phyloP scores from a whole-genome alignment of 2,797 vertebrate genomes.

The Pyrocephalus nanus region DNA sequence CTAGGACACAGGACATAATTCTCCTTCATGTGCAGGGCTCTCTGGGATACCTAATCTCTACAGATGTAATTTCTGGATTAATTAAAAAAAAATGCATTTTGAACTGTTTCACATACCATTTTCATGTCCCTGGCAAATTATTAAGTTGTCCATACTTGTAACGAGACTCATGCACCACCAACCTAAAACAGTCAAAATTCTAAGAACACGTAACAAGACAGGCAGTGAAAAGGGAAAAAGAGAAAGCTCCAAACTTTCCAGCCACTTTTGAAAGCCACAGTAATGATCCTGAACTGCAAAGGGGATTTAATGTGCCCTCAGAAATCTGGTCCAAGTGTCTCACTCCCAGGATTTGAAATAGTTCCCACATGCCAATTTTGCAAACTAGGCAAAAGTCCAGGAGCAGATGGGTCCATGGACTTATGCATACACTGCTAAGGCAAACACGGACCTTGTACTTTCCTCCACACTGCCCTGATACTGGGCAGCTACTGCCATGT shows the following conservation, averaged over 20 bases:
- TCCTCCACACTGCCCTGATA: background rate
- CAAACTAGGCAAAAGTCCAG: background rate
- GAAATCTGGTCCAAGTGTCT: background rate
- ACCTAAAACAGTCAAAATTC: background rate
- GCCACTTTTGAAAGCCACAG: background rate
- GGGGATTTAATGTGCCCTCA: background rate
- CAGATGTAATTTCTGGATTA: background rate
- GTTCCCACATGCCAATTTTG: background rate
- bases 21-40: background rate
- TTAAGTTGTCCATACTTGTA: background rate
- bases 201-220: background rate
- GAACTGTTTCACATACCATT: background rate
- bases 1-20: background rate
- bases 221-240: background rate
- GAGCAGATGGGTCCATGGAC: background rate
- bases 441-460: background rate
- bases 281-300: background rate
- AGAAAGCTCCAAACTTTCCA: background rate
- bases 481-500: background rate
- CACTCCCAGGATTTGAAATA: background rate
- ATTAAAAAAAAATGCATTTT: background rate
- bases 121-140: background rate
- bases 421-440: background rate
- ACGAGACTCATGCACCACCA: background rate
- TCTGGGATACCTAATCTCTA: background rate